Evolutionary conservation across 2,797 vertebrate genomes (phyloP).

Genomic region (Eurystomus glaucurus): DNA sequence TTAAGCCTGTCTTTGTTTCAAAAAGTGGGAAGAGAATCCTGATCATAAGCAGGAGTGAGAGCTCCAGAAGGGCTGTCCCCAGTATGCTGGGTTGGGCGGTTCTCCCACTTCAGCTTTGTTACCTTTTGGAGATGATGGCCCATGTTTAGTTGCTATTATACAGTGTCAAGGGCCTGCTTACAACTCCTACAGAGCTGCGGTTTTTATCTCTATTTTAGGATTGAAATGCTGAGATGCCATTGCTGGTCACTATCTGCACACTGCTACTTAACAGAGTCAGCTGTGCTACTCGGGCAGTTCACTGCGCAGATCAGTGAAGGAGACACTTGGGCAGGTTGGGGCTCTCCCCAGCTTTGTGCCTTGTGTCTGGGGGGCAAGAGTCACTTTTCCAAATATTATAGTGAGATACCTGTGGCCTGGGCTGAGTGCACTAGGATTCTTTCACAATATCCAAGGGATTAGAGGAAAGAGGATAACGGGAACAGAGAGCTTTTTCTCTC

Average conservation of each 20-base stretch:
- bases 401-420: background rate
- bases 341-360: background rate
- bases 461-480: background rate
- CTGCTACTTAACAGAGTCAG: background rate
- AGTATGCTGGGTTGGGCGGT: background rate
- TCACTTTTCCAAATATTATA: background rate
- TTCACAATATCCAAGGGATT: background rate
- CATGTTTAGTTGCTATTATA: background rate
- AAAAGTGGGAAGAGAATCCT: background rate
- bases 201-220: background rate
- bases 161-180: background rate
- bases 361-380: background rate
- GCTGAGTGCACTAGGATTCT: background rate
- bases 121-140: background rate
- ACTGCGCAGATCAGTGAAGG: background rate
- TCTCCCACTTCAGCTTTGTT: background rate
- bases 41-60: background rate
- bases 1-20: background rate
- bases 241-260: background rate
- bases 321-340: accelerated
- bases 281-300: background rate
- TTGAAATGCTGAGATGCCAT: background rate
- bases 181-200: background rate
- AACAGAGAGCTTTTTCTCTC: background rate
- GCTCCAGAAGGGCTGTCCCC: background rate